phyloP scores from a whole-genome alignment of 1,140 invertebrate species.

The Xylocopa sonorina region DNA sequence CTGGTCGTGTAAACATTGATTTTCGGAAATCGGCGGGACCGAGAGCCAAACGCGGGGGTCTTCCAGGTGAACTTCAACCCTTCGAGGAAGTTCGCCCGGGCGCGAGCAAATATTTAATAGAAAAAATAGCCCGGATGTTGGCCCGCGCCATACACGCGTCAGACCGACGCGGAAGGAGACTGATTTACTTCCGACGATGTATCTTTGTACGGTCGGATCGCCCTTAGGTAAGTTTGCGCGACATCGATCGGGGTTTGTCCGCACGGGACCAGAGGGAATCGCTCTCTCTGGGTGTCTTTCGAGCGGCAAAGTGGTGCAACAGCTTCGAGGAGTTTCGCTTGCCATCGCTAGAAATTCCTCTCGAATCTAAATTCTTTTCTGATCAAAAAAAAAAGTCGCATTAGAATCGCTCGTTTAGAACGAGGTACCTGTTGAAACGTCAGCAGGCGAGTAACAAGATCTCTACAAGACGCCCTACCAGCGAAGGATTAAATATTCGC shows the following conservation, averaged over 20 bases:
- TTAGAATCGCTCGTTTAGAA: too few relatives aligned
- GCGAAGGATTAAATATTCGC: conserved; percentile 8
- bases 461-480: too few relatives aligned
- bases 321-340: too few relatives aligned
- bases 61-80: conserved; percentile 43
- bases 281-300: background rate
- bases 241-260: background rate
- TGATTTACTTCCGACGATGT: conserved; percentile 7
- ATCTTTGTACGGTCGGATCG: background rate
- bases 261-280: background rate
- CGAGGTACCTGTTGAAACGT: background rate
- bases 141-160: background rate
- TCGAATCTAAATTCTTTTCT: too few relatives aligned
- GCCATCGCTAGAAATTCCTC: too few relatives aligned
- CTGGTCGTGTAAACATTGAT: conserved; percentile 44
- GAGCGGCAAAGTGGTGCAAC: background rate
- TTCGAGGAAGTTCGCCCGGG: background rate
- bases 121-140: conserved; percentile 22
- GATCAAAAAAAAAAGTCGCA: too few relatives aligned
- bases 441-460: background rate
- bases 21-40: conserved; percentile 39
- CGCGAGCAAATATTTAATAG: conserved; percentile 45
- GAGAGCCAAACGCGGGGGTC: background rate
- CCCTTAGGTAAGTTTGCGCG: background rate
- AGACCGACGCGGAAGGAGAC: background rate